Percentiles rank a stretch among this genome's conserved stretches.
These are phyloP conservation scores for Pteruthius melanotis DNA, from an alignment of 2,113 vertebrate genomes.

Conservation along the genomic window DNA sequence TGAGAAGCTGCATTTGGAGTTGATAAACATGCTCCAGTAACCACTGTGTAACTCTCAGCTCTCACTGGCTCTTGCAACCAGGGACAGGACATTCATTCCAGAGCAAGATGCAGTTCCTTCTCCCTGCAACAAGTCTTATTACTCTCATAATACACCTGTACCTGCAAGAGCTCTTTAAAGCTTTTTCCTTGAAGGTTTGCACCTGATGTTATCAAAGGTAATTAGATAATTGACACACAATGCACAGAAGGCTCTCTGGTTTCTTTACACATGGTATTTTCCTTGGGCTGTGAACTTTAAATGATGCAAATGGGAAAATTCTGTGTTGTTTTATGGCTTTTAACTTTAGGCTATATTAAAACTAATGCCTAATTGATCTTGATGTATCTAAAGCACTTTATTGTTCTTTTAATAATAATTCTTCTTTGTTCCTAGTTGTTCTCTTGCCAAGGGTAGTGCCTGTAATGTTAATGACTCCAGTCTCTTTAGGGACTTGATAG, in stretches of 20 bases:
- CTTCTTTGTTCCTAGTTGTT: not conserved
- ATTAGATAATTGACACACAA: constrained; percentile 15
- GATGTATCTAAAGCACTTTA: not conserved
- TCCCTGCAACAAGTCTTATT: not conserved
- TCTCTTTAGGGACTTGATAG: not conserved
- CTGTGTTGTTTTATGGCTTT: not conserved
- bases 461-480: not conserved
- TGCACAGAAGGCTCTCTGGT: not conserved
- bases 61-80: not conserved
- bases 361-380: not conserved
- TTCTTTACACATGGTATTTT: not conserved
- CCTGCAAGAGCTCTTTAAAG: not conserved
- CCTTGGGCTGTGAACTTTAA: not conserved
- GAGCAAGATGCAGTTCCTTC: fast-evolving
- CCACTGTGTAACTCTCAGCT: fast-evolving
- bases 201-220: constrained; percentile 3
- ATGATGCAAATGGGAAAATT: not conserved
- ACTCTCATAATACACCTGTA: not conserved
- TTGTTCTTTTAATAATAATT: constrained; percentile 26
- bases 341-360: constrained; percentile 20
- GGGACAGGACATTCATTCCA: not conserved
- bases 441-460: not conserved
- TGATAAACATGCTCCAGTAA: not conserved
- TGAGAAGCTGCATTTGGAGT: not conserved
- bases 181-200: not conserved